These are phyloP conservation scores for Odontocerum albicorne DNA, from an alignment of 2,888 invertebrate species.

Conservation along the genomic window DNA sequence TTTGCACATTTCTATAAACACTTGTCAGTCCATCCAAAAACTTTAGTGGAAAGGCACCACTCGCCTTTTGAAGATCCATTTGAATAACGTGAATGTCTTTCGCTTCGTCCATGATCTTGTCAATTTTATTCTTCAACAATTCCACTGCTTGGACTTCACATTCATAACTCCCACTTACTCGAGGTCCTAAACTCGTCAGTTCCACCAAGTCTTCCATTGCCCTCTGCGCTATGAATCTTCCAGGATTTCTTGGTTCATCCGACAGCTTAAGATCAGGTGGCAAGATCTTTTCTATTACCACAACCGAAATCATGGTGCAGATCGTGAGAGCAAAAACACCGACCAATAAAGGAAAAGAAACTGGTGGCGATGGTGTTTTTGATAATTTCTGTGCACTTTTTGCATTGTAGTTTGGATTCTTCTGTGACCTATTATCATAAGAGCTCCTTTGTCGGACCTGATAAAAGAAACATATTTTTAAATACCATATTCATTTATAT, in stretches of 20 bases:
- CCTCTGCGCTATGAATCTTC: slow-evolving; percentile 62
- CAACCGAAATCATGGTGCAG: slow-evolving; percentile 56
- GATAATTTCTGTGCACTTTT: neutral
- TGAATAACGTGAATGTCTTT: slow-evolving; percentile 60
- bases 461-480: slow-evolving; percentile 1
- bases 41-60: slow-evolving; percentile 74
- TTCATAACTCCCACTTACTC: slow-evolving; percentile 71
- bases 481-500: neutral
- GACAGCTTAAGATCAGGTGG: slow-evolving; percentile 55
- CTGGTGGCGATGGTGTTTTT: slow-evolving; percentile 25
- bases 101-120: slow-evolving; percentile 53
- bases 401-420: neutral
- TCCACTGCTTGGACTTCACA: slow-evolving; percentile 75
- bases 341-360: slow-evolving; percentile 35
- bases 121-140: slow-evolving; percentile 59
- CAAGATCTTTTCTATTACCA: slow-evolving; percentile 60
- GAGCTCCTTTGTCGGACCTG: slow-evolving; percentile 17
- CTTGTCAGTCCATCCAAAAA: slow-evolving; percentile 82
- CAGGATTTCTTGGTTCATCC: slow-evolving; percentile 45
- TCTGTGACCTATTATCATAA: slow-evolving; percentile 1
- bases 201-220: slow-evolving; percentile 67
- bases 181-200: slow-evolving; percentile 62
- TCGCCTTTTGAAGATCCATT: slow-evolving; percentile 67
- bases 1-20: slow-evolving; percentile 80
- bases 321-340: slow-evolving; percentile 55